These are phyloP conservation scores for Canis aureus DNA, from an alignment of 2,113 vertebrate species.

Conservation along the genomic window DNA sequence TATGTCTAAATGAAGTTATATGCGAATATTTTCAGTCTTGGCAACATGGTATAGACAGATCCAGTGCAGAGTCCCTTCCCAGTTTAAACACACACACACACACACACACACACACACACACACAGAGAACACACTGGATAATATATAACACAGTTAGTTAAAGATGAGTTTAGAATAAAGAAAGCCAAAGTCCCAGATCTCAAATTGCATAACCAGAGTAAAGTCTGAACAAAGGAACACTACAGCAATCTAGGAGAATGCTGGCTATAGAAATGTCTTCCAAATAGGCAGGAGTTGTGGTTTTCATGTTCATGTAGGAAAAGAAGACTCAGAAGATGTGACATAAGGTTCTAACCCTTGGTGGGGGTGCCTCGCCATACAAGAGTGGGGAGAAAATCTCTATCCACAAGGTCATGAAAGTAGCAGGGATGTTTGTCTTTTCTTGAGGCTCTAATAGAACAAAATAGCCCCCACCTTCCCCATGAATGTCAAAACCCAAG, in stretches of 20 bases:
- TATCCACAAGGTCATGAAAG: neutral
- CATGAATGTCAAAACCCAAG: neutral
- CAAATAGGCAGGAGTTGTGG: neutral
- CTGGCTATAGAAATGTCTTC: neutral
- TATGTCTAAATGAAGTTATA: neutral
- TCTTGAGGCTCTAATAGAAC: neutral
- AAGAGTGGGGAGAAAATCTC: neutral
- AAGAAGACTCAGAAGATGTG: neutral
- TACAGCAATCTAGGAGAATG: neutral
- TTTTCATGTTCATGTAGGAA: neutral
- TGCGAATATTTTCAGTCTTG: neutral
- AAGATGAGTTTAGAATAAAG: conserved; percentile 19
- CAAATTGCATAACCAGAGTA: neutral
- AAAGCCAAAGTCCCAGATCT: neutral
- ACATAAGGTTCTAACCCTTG: neutral
- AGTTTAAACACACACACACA: neutral
- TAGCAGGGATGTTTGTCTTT: neutral
- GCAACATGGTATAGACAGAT: neutral
- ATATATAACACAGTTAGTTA: neutral
- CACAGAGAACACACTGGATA: neutral
- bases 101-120: neutral
- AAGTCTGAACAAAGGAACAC: neutral
- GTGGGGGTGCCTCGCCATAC: neutral
- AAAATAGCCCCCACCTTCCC: neutral
- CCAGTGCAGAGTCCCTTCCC: neutral